Percentiles rank a stretch among this genome's conserved stretches.
Conservation (phyloP, 2,888 invertebrate genomes). For the Cataglyphis albicans region DNA sequence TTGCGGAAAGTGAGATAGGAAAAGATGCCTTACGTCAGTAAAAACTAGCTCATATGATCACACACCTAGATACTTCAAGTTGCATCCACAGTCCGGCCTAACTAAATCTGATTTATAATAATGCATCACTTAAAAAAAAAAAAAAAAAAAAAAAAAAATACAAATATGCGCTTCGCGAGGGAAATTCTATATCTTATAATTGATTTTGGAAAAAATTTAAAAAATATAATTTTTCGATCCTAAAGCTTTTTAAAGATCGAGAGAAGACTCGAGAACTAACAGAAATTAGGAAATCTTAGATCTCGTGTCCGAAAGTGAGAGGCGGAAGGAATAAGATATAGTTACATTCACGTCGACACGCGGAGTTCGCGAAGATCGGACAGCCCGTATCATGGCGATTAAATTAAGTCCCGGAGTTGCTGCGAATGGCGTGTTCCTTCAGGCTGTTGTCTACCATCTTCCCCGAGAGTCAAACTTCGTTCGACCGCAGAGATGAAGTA, state of each 20-base stretch:
- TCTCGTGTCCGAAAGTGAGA: conserved; percentile 48
- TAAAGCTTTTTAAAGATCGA: neutral
- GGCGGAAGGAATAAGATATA: conserved; percentile 48
- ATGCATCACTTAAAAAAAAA: neutral
- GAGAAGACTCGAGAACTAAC: neutral
- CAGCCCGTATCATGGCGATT: conserved; percentile 67
- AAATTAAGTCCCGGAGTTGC: conserved; percentile 66
- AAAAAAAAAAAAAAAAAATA: conserved; percentile 4
- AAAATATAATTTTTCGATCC: neutral
- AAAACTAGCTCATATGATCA: neutral
- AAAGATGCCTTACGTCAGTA: conserved; percentile 28
- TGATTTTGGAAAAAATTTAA: neutral
- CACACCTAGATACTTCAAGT: neutral
- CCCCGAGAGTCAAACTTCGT: conserved; percentile 68
- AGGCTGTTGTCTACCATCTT: conserved; percentile 70
- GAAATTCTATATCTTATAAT: neutral
- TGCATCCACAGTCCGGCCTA: neutral
- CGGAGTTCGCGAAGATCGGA: conserved; percentile 57
- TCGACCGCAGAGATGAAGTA: conserved; percentile 72
- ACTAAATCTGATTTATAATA: neutral
- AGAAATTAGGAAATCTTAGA: conserved; percentile 34
- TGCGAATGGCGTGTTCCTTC: conserved; percentile 68
- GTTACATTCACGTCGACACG: conserved; percentile 45
- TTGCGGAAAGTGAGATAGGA: conserved; percentile 10
- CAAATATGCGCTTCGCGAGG: neutral